Evolutionary conservation across 2,113 vertebrate species (phyloP).

Genomic region (Fregetta grallaria): DNA sequence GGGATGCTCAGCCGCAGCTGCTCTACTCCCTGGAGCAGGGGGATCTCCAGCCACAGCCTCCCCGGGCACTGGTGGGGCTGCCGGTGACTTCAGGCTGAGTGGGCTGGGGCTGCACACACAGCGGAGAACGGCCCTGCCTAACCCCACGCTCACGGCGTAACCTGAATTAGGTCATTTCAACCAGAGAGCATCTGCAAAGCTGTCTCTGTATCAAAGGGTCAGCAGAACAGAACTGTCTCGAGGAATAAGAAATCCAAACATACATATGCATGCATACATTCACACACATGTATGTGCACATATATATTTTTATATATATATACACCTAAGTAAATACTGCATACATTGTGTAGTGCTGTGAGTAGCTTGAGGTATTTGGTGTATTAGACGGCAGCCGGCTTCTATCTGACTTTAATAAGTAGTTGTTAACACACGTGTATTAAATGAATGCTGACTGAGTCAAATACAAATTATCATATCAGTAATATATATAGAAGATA

Average conservation of each 20-base stretch:
- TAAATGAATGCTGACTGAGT: neutral
- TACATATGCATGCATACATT: neutral
- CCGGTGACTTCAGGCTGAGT: neutral
- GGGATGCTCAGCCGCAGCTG: neutral
- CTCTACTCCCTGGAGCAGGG: neutral
- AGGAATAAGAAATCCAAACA: neutral
- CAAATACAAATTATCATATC: neutral
- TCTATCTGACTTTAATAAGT: neutral
- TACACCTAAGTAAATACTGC: neutral
- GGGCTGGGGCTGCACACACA: neutral
- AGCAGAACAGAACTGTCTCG: neutral
- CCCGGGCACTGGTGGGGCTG: neutral
- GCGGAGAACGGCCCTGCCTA: neutral
- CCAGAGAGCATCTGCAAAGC: neutral
- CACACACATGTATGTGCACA: neutral
- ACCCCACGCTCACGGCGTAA: neutral
- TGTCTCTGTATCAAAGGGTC: neutral
- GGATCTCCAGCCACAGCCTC: accelerated
- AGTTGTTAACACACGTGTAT: neutral
- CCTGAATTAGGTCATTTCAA: neutral
- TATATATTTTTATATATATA: too few species aligned
- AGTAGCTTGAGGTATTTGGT: neutral
- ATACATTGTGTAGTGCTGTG: neutral
- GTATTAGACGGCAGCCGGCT: neutral
- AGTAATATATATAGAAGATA: neutral